Conservation (phyloP, 2,113 vertebrate genomes). For the Misgurnus mizolepis region DNA sequence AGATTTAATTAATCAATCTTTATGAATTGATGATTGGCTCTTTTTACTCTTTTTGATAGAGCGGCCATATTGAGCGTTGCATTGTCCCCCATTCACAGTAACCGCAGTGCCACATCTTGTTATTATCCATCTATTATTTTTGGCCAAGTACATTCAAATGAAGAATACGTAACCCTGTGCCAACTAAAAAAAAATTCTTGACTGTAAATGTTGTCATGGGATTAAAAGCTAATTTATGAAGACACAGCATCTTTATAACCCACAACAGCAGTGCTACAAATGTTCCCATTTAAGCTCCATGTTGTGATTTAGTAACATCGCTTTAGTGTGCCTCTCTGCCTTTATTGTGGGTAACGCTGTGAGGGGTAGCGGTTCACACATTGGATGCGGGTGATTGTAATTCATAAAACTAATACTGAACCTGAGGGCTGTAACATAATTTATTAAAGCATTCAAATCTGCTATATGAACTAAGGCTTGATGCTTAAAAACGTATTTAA, state of each 20-base stretch:
- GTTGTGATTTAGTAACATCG: constrained; percentile 50
- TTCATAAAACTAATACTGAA: constrained; percentile 30
- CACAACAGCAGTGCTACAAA: constrained; percentile 56
- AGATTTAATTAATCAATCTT: no score
- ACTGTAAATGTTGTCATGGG: neutral
- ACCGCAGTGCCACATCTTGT: no score
- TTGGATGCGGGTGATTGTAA: constrained; percentile 45
- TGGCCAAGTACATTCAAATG: no score
- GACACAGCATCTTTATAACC: constrained; percentile 14
- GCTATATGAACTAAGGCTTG: neutral
- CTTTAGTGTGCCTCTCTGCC: constrained; percentile 2
- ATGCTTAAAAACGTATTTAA: neutral
- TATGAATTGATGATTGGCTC: no score
- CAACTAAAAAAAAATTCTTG: neutral
- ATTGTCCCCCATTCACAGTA: no score
- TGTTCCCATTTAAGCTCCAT: constrained; percentile 54
- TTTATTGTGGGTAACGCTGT: constrained; percentile 52
- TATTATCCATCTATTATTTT: no score
- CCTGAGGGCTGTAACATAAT: constrained; percentile 1
- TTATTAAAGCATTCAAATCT: constrained; percentile 13
- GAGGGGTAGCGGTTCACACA: constrained; percentile 42
- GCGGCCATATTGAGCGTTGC: no score
- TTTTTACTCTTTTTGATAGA: no score
- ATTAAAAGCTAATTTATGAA: constrained; percentile 34
- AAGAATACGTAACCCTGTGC: neutral